A percentile compares a stretch with the other conserved stretches of the same genome.
These are phyloP conservation scores for Eubucco bourcierii DNA, from an alignment of 2,113 vertebrate genomes.

Conservation along the genomic window DNA sequence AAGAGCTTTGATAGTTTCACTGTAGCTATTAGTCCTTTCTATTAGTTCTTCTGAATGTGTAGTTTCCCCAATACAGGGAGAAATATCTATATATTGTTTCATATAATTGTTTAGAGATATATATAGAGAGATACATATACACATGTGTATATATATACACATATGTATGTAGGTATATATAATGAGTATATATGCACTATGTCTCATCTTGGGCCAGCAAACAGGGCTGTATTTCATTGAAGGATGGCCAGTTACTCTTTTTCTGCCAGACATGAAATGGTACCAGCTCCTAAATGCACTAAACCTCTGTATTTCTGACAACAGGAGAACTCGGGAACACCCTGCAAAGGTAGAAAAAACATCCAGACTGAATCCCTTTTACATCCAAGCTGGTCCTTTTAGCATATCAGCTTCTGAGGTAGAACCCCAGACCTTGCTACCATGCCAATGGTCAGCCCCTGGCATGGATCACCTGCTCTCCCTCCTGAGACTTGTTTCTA, in stretches of 20 bases:
- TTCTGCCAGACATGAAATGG: not conserved
- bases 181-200: too few relatives aligned
- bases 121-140: too few relatives aligned
- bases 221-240: too few relatives aligned
- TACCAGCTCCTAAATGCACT: not conserved
- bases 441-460: not conserved
- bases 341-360: not conserved
- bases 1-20: not conserved
- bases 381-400: not conserved
- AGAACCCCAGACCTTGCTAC: not conserved
- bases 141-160: too few relatives aligned
- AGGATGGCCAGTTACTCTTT: not conserved
- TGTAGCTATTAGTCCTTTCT: not conserved
- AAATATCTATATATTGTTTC: too few relatives aligned
- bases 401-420: not conserved
- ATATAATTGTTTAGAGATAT: too few relatives aligned
- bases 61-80: not conserved
- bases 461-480: not conserved
- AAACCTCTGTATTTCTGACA: not conserved
- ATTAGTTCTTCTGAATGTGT: not conserved
- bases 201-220: too few relatives aligned
- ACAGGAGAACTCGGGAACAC: not conserved
- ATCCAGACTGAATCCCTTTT: not conserved
- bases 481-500: not conserved
- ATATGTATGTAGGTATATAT: too few relatives aligned